Base-by-base conservation (phyloP, 2,113 vertebrate species). In the Lagopus leucura region DNA sequence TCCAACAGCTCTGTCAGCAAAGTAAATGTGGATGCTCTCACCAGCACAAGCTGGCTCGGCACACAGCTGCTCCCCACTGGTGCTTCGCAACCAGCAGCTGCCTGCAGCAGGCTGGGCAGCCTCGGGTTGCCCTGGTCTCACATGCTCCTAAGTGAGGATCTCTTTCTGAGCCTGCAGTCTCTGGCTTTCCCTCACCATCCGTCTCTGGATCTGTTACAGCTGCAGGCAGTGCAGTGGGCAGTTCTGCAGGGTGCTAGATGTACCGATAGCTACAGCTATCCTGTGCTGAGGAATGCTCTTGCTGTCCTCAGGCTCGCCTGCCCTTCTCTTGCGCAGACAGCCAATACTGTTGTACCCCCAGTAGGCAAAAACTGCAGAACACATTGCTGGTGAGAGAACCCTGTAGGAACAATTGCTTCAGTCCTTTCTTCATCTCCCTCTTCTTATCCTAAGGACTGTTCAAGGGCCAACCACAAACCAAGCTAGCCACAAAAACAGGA, bases 1-100 rank as follows among this genome's bases (percentile, higher is more conserved):
- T 40, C 58, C 70, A 86, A 28, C 70, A 67, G 30, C 61, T 77
- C 80, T 54, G 42, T 63, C 84, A 40, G 66, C 77, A 81, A 7
- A 75, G 32, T 6, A 55, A 42, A 5, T 1, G 0, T 18, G 65
- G 48, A 38, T 4, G 30, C 10, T 50, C 28, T 63, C 0, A 0
- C 17, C 60, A 76, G 57, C n/a, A 24, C 0, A 6, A 70, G 43
- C 45, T 82, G 54, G 1, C 34, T 76, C 40, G 54, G 48, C 21
- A 11, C 38, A 19, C 34, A 58, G 12, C 90, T 69, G 57, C 14
- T 72, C 20, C 60, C 43, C 34, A 1, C 25, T 5, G 25, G 47
- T 2, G 2, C 18, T 45, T 14, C 61, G 63, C 20, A 43, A 1
- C n/a, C 71, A 77, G 45, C 17, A 64, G 74, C 50, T 77, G 42